These are phyloP conservation scores for Staurois parvus DNA, from an alignment of 2,797 vertebrate genomes.

Conservation along the genomic window DNA sequence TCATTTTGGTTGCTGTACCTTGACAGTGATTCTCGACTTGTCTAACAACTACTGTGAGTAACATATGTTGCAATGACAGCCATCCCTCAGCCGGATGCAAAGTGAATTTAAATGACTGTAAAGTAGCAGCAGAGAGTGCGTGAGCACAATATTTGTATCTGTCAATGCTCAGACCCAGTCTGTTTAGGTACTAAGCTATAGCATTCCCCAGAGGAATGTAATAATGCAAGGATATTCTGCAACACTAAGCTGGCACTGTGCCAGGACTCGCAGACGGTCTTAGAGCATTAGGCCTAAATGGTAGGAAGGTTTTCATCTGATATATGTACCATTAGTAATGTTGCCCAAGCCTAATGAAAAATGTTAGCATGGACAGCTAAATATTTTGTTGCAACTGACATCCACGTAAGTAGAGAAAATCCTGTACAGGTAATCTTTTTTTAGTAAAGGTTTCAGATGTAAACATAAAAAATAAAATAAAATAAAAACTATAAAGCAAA, in stretches of 20 bases:
- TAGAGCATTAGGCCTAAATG: conserved; percentile 1
- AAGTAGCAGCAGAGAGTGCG: conserved; percentile 13
- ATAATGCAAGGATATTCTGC: conserved; percentile 37
- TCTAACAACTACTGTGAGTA: conserved; percentile 32
- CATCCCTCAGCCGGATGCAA: conserved; percentile 37
- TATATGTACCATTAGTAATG: conserved; percentile 27
- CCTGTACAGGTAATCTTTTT: neutral
- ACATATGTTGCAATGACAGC: conserved; percentile 43
- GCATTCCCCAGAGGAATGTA: conserved; percentile 21
- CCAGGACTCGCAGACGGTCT: conserved; percentile 5
- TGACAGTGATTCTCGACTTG: conserved; percentile 30
- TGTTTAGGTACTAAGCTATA: conserved; percentile 34
- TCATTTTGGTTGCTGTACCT: conserved; percentile 10
- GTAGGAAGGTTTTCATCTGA: conserved; percentile 21
- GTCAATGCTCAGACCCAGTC: conserved; percentile 19
- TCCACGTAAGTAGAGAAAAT: neutral
- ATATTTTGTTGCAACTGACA: neutral
- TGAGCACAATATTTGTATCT: conserved; percentile 26
- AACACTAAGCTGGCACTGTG: conserved; percentile 34
- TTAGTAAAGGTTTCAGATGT: neutral
- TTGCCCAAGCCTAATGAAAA: neutral
- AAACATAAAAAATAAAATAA: no score
- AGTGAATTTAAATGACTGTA: conserved; percentile 48
- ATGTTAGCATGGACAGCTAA: neutral
- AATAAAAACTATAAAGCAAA: no score